Percentiles rank a stretch among this genome's conserved stretches.
Conservation (phyloP, 2,797 vertebrate genomes). For the Channallabes apus region DNA sequence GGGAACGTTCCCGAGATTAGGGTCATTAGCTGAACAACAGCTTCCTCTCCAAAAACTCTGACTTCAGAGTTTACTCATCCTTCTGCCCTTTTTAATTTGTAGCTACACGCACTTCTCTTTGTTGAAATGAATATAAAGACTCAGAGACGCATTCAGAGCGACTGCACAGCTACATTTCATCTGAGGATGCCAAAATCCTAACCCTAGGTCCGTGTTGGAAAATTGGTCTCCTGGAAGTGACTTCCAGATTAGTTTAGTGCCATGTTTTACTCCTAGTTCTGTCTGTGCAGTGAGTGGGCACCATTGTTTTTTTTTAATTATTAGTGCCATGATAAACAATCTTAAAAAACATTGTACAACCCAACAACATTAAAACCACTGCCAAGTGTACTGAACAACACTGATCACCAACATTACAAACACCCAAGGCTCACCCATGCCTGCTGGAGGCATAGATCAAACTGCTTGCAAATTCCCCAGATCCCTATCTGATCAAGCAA, state of each 20-base stretch:
- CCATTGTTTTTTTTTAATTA: neutral
- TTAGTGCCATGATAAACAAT: neutral
- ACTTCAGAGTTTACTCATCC: neutral
- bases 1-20: constrained; percentile 18
- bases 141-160: neutral
- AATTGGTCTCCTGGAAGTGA: neutral
- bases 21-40: constrained; percentile 35
- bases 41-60: neutral
- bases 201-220: neutral
- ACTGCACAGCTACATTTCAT: neutral
- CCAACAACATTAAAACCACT: too few relatives aligned
- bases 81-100: neutral
- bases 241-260: neutral
- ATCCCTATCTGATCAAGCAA: too few relatives aligned
- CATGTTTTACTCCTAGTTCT: neutral
- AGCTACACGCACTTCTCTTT: neutral
- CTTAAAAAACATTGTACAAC: too few relatives aligned
- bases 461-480: too few relatives aligned
- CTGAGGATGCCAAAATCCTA: neutral
- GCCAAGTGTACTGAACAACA: too few relatives aligned
- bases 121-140: neutral
- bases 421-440: too few relatives aligned
- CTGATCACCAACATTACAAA: too few relatives aligned
- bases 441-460: too few relatives aligned
- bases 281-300: neutral